Percentiles rank a stretch among this genome's conserved stretches.
Evolutionary conservation across 2,888 invertebrate species (phyloP).

Genomic region (Amphipoea oculea): DNA sequence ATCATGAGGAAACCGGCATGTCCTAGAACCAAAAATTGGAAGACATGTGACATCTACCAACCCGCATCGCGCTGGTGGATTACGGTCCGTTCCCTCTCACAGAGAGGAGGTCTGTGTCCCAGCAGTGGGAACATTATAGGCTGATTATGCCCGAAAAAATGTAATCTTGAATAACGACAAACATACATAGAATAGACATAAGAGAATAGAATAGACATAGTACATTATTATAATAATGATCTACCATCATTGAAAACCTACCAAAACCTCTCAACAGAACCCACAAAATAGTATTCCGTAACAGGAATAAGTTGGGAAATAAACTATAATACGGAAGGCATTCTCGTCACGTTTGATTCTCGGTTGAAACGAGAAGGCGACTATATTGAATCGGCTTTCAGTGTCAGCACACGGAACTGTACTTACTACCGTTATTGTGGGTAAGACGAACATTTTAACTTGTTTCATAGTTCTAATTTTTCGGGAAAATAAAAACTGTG

Average conservation of each 20-base stretch:
- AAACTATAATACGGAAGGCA: constrained; percentile 47
- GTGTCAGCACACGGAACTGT: constrained; percentile 40
- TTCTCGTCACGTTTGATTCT: constrained; percentile 69
- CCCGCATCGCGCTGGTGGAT: too few species aligned
- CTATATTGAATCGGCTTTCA: constrained; percentile 67
- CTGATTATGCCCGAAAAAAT: too few species aligned
- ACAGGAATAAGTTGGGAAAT: constrained; percentile 59
- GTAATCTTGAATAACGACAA: too few species aligned
- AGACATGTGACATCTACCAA: too few species aligned
- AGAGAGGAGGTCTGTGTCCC: too few species aligned
- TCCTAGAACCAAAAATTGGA: too few species aligned
- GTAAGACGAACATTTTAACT: constrained; percentile 25
- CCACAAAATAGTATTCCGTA: constrained; percentile 24
- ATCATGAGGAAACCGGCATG: too few species aligned
- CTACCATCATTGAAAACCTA: constrained; percentile 20
- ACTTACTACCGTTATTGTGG: constrained; percentile 30
- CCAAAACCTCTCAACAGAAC: not conserved
- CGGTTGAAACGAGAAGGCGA: constrained; percentile 64
- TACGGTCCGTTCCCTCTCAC: too few species aligned
- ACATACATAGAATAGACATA: too few species aligned
- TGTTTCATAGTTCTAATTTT: not conserved
- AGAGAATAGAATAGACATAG: too few species aligned
- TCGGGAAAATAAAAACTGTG: constrained; percentile 1
- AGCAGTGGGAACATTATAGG: too few species aligned
- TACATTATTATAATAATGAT: too few species aligned